These are phyloP conservation scores for Germaria angustata DNA, from an alignment of 2,888 invertebrate species.

Conservation along the genomic window DNA sequence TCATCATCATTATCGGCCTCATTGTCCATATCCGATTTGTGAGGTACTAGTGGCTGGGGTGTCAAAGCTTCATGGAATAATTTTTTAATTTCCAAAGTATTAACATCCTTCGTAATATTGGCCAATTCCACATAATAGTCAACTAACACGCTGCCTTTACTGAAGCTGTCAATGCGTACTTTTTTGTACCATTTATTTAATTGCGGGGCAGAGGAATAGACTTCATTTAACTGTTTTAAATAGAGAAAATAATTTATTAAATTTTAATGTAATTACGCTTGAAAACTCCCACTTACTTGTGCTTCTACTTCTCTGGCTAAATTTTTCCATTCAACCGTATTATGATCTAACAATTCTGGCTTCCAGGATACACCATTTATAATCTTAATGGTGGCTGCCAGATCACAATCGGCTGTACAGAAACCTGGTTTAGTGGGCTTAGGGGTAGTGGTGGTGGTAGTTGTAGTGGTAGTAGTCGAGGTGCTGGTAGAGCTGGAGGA, in stretches of 20 bases:
- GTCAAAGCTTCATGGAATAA: slow-evolving; percentile 84
- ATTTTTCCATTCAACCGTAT: slow-evolving; percentile 92
- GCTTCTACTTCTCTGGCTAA: slow-evolving; percentile 89
- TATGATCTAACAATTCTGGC: slow-evolving; percentile 91
- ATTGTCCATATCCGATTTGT: slow-evolving; percentile 81
- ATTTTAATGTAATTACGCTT: background rate
- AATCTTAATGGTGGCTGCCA: slow-evolving; percentile 92
- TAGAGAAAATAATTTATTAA: background rate
- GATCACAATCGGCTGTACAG: slow-evolving; percentile 89
- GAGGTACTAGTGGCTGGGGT: slow-evolving; percentile 75
- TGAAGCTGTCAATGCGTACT: slow-evolving; percentile 92
- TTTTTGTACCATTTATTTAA: slow-evolving; percentile 91
- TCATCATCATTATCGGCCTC: slow-evolving; percentile 73
- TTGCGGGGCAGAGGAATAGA: slow-evolving; percentile 87
- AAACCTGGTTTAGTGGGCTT: slow-evolving; percentile 89
- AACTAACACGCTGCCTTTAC: slow-evolving; percentile 91
- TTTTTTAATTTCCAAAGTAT: slow-evolving; percentile 86
- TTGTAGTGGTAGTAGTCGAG: slow-evolving; percentile 82
- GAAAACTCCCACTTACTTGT: slow-evolving; percentile 86
- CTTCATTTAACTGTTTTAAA: slow-evolving; percentile 86
- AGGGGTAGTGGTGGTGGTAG: slow-evolving; percentile 86
- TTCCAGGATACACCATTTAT: slow-evolving; percentile 91
- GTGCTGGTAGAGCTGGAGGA: slow-evolving; percentile 80
- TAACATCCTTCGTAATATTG: slow-evolving; percentile 85
- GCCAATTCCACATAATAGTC: slow-evolving; percentile 92